phyloP scores from a whole-genome alignment of 2,888 invertebrate species.

The Apantesis nais region DNA sequence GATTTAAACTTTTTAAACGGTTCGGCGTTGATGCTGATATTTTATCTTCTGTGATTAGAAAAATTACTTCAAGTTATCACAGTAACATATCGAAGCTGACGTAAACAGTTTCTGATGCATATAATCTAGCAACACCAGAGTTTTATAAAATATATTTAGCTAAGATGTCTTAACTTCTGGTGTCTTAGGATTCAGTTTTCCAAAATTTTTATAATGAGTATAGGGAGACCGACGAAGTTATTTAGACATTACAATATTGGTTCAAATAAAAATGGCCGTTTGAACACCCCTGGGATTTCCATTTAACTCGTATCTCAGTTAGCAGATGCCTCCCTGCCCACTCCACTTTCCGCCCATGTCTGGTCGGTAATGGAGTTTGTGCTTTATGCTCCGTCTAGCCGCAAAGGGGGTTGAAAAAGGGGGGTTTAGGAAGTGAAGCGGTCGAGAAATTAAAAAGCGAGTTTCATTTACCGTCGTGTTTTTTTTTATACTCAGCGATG shows the following conservation, averaged over 20 bases:
- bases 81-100: too few species aligned
- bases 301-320: conserved; percentile 31
- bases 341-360: conserved; percentile 32
- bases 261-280: conserved; percentile 11
- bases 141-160: too few species aligned
- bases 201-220: neutral
- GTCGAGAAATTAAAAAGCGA: conserved; percentile 27
- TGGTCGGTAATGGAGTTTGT: conserved; percentile 38
- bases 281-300: conserved; percentile 14
- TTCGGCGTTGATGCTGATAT: neutral
- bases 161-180: too few species aligned
- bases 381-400: conserved; percentile 32
- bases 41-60: neutral
- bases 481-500: neutral
- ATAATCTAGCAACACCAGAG: too few species aligned
- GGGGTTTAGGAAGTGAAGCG: conserved; percentile 25
- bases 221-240: neutral
- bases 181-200: neutral
- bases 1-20: too few species aligned
- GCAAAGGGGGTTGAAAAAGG: conserved; percentile 3
- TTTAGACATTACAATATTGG: neutral
- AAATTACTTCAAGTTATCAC: neutral
- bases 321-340: conserved; percentile 11
- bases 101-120: neutral
- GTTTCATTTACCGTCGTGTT: conserved; percentile 40